Evolutionary conservation across 2,888 invertebrate genomes (phyloP).

Genomic region (Chymomyza amoena): DNA sequence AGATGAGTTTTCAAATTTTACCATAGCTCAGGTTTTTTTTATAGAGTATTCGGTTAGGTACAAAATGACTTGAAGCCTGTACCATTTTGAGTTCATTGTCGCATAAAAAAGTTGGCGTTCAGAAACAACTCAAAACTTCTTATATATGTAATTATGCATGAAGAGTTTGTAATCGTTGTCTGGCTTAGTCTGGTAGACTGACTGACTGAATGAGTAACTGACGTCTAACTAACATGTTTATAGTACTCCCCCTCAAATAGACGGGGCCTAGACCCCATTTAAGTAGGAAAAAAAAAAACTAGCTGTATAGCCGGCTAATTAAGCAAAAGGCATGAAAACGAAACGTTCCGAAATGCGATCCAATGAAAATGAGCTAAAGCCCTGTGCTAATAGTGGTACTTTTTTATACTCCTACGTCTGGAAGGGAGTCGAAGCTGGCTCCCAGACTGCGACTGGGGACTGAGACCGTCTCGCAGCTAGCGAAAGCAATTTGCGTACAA

Average conservation of each 20-base stretch:
- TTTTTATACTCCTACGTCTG: not conserved
- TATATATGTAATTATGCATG: slow-evolving; percentile 48
- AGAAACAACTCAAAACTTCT: slow-evolving; percentile 27
- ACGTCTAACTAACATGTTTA: not conserved
- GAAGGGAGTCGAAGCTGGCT: not conserved
- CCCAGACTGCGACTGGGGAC: not conserved
- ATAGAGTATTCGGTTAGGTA: too few species aligned
- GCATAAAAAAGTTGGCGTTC: slow-evolving; percentile 8
- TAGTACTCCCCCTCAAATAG: not conserved
- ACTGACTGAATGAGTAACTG: not conserved
- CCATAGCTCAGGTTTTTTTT: too few species aligned
- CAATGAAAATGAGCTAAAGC: slow-evolving; percentile 28
- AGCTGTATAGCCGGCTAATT: slow-evolving; percentile 50
- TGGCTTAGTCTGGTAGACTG: not conserved
- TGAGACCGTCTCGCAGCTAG: too few species aligned
- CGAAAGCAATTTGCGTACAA: slow-evolving; percentile 63
- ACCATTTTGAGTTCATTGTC: slow-evolving; percentile 17
- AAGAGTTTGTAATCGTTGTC: slow-evolving; percentile 56
- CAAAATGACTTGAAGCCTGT: not conserved
- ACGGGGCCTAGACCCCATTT: not conserved
- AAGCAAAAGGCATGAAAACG: slow-evolving; percentile 19
- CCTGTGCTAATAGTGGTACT: not conserved
- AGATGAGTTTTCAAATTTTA: too few species aligned
- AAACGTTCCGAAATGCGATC: slow-evolving; percentile 5
- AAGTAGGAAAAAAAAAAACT: slow-evolving; percentile 40